Percentiles rank a stretch among this genome's conserved stretches.
phyloP scores from a whole-genome alignment of 2,113 vertebrate genomes.

The Ictalurus punctatus region DNA sequence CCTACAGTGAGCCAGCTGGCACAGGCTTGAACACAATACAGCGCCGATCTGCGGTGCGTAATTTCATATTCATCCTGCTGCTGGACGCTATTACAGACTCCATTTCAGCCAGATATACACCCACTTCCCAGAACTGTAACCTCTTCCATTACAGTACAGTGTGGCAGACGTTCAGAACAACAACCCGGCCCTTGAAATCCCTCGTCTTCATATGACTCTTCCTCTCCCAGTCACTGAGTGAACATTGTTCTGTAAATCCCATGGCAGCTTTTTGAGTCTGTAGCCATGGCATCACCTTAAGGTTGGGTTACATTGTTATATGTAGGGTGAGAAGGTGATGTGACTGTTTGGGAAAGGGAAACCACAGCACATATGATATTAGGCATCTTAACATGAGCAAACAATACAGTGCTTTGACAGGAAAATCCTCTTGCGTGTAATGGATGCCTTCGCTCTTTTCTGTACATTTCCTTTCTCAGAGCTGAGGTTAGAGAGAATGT shows the following conservation, averaged over 20 bases:
- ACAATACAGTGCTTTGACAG: constrained; percentile 66
- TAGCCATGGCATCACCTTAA: constrained; percentile 18
- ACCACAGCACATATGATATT: constrained; percentile 55
- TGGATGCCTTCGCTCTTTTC: constrained; percentile 60
- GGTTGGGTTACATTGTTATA: constrained; percentile 30
- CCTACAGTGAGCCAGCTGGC: constrained; percentile 45
- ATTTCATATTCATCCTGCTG: constrained; percentile 39
- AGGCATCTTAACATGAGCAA: constrained; percentile 60
- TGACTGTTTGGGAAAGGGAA: constrained; percentile 52
- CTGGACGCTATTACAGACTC: constrained; percentile 40
- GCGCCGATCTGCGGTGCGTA: constrained; percentile 19
- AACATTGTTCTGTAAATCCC: constrained; percentile 27
- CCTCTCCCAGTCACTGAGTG: constrained; percentile 22
- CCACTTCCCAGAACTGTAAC: constrained; percentile 48
- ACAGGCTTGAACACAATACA: constrained; percentile 47
- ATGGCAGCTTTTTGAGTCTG: constrained; percentile 5
- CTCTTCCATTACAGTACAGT: constrained; percentile 44
- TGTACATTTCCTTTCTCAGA: constrained; percentile 56
- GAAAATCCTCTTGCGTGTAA: constrained; percentile 60
- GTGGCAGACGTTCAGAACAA: constrained; percentile 44
- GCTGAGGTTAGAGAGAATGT: constrained; percentile 52
- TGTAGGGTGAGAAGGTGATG: constrained; percentile 39
- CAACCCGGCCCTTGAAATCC: constrained; percentile 40
- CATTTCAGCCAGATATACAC: constrained; percentile 33
- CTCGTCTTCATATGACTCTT: constrained; percentile 35